Percentiles rank a stretch among this genome's conserved stretches.
Evolutionary conservation across 2,888 invertebrate genomes (phyloP).

Genomic region (Conomelus anceps): DNA sequence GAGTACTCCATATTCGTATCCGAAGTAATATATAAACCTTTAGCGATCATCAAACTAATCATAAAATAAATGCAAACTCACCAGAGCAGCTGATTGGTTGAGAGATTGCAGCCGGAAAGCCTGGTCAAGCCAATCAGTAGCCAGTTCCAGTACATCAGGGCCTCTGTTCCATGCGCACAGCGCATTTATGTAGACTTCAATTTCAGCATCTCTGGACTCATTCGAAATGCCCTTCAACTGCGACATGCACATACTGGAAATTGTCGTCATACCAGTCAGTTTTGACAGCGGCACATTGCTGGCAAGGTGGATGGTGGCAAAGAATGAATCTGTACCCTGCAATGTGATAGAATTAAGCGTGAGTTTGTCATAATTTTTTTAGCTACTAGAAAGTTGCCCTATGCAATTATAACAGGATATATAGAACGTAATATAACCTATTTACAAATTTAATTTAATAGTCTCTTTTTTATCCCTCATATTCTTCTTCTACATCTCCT

Average conservation of each 20-base stretch:
- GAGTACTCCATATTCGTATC: too few species aligned
- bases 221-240: slow-evolving; percentile 26
- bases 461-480: too few species aligned
- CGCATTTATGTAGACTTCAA: slow-evolving; percentile 28
- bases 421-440: too few species aligned
- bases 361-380: not conserved
- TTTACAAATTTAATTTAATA: too few species aligned
- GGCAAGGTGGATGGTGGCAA: slow-evolving; percentile 32
- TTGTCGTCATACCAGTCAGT: slow-evolving; percentile 29
- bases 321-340: slow-evolving; percentile 32
- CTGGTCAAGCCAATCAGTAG: slow-evolving; percentile 34
- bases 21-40: too few species aligned
- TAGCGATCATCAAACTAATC: too few species aligned
- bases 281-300: slow-evolving; percentile 32
- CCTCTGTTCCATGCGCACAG: slow-evolving; percentile 35
- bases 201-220: slow-evolving; percentile 18
- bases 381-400: too few species aligned
- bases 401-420: too few species aligned
- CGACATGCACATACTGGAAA: slow-evolving; percentile 31
- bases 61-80: slow-evolving; percentile 15
- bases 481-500: too few species aligned
- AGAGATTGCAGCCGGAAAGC: slow-evolving; percentile 33
- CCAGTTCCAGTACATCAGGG: slow-evolving; percentile 34
- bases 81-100: slow-evolving; percentile 31
- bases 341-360: not conserved